A percentile compares a stretch with the other conserved stretches of the same genome.
These are phyloP conservation scores for Synergus japonicus DNA, from an alignment of 2,888 invertebrate genomes.

Conservation along the genomic window DNA sequence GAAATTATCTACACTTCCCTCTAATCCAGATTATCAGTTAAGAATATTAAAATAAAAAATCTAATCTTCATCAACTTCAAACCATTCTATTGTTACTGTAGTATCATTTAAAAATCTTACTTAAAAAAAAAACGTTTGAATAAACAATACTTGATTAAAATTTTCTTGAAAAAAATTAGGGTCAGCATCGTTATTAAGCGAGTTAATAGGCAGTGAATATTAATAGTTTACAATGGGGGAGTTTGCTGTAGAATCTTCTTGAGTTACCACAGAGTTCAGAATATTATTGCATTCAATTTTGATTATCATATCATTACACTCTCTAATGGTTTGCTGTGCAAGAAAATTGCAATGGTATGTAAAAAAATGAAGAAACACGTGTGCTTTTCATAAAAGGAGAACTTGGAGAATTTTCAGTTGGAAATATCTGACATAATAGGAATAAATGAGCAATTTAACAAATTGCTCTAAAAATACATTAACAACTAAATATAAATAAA, in stretches of 20 bases:
- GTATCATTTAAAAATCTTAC: background rate
- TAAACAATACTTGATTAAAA: background rate
- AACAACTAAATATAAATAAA: background rate
- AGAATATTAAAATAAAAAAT: background rate
- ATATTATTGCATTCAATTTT: conserved; percentile 15
- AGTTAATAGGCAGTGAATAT: conserved; percentile 28
- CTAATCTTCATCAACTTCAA: background rate
- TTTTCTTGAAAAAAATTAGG: background rate
- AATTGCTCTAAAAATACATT: background rate
- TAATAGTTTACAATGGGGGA: conserved; percentile 28
- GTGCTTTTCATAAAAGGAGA: conserved; percentile 21
- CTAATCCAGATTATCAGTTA: background rate
- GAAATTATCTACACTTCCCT: background rate
- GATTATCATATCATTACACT: conserved; percentile 37
- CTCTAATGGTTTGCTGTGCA: conserved; percentile 19
- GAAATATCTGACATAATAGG: background rate
- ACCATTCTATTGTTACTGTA: no score
- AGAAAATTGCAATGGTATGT: conserved; percentile 21
- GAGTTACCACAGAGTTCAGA: conserved; percentile 7
- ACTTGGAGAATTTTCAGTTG: background rate
- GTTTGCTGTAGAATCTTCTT: conserved; percentile 1
- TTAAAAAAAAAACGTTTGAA: background rate
- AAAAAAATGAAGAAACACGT: conserved; percentile 17
- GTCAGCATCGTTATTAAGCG: background rate
- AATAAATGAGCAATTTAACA: background rate